A percentile compares a stretch with the other conserved stretches of the same genome.
Evolutionary conservation across 2,888 invertebrate species (phyloP).

Genomic region (Brachyopa scutellaris): DNA sequence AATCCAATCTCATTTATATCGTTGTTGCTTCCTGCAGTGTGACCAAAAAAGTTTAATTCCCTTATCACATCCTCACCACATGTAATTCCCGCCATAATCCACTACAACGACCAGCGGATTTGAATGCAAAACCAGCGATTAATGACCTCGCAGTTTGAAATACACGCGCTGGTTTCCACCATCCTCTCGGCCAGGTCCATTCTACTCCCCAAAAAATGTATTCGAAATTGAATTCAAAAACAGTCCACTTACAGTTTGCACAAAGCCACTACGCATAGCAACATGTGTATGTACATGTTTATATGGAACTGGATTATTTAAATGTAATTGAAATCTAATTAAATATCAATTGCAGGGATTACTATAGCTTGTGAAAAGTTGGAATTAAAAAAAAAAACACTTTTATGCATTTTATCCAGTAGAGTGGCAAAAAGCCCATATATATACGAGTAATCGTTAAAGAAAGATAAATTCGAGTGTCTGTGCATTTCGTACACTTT

Average conservation of each 20-base stretch:
- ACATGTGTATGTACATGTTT: not conserved
- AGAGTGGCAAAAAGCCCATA: not conserved
- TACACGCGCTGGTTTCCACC: not conserved
- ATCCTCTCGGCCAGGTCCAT: too few species aligned
- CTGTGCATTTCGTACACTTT: too few species aligned
- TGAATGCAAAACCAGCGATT: not conserved
- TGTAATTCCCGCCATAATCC: not conserved
- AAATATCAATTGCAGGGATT: conserved; percentile 46
- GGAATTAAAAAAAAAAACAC: conserved; percentile 20
- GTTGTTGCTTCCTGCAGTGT: not conserved
- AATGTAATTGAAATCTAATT: conserved; percentile 45
- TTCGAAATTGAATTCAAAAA: not conserved
- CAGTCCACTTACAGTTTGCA: not conserved
- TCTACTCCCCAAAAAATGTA: too few species aligned
- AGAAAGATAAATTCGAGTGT: too few species aligned
- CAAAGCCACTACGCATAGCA: too few species aligned
- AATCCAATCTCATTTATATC: conserved; percentile 10
- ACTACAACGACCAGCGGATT: not conserved
- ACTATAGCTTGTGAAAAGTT: not conserved
- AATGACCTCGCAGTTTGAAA: not conserved
- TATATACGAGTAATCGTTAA: not conserved
- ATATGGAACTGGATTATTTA: not conserved
- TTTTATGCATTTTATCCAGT: conserved; percentile 9
- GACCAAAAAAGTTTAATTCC: conserved; percentile 21
- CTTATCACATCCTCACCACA: conserved; percentile 10